Percentiles rank a stretch among this genome's conserved stretches.
Conservation (phyloP, 1,140 invertebrate species). For the Camponotus pennsylvanicus region DNA sequence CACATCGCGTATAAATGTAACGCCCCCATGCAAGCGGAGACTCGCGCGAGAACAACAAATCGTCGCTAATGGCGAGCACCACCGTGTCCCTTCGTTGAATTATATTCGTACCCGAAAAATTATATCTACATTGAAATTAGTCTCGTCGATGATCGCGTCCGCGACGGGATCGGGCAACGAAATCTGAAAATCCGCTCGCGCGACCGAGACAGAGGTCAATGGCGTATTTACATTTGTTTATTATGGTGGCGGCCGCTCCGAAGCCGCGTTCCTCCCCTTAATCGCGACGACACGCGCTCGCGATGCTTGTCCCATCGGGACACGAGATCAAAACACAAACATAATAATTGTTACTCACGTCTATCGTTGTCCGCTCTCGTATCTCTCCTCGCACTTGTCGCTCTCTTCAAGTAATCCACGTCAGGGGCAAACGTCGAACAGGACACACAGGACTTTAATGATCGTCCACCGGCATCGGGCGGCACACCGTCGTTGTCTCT, state of each 20-base stretch:
- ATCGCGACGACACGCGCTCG: neutral
- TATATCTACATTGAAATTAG: neutral
- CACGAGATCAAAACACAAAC: constrained; percentile 12
- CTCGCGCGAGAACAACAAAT: constrained; percentile 48
- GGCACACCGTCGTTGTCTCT: constrained; percentile 53
- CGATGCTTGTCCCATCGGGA: no score
- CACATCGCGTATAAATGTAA: constrained; percentile 52
- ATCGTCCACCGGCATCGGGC: constrained; percentile 8
- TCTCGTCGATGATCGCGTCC: neutral
- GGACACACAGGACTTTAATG: constrained; percentile 3
- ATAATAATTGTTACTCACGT: neutral
- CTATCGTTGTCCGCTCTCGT: neutral
- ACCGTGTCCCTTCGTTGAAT: neutral
- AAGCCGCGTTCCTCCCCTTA: neutral
- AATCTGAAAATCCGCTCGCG: neutral
- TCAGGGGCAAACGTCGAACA: neutral
- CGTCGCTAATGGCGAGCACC: constrained; percentile 32
- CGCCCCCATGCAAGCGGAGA: constrained; percentile 48
- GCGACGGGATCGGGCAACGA: neutral
- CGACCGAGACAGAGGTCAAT: constrained; percentile 61
- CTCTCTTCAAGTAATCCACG: constrained; percentile 72
- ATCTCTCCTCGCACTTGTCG: neutral
- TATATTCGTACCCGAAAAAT: neutral
- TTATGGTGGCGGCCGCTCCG: constrained; percentile 60
- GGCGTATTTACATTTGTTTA: constrained; percentile 71